Evolutionary conservation across 2,888 invertebrate genomes (phyloP).

Genomic region (Carterocephalus palaemon): DNA sequence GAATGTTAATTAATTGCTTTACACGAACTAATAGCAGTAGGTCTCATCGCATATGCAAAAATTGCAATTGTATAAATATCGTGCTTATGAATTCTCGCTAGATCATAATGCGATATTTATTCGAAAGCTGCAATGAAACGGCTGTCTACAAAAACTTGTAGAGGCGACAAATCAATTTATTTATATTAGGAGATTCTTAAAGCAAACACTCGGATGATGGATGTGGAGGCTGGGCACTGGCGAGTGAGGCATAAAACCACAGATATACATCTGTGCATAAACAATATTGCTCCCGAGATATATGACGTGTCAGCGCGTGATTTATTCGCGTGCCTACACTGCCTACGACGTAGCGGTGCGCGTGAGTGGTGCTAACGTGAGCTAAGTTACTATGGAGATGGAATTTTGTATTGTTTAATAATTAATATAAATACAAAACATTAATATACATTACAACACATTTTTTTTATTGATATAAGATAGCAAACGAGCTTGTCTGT

Average conservation of each 20-base stretch:
- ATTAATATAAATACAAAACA: no score
- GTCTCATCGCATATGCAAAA: no score
- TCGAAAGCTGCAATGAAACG: no score
- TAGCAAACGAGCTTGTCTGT: no score
- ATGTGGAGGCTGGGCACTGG: conserved; percentile 38
- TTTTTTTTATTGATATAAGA: no score
- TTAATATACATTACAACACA: no score
- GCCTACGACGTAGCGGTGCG: conserved; percentile 27
- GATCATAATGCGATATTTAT: no score
- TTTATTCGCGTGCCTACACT: conserved; percentile 52
- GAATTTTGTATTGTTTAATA: conserved; percentile 16
- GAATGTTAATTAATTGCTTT: no score
- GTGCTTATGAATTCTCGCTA: no score
- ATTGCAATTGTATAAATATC: no score
- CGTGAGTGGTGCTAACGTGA: conserved; percentile 29
- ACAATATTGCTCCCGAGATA: conserved; percentile 60
- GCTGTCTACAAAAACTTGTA: not conserved
- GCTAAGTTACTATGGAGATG: conserved; percentile 35
- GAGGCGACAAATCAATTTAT: conserved; percentile 6
- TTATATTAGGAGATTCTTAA: conserved; percentile 37
- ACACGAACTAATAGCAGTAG: no score
- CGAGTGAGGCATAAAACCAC: conserved; percentile 28
- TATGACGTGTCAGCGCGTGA: conserved; percentile 65
- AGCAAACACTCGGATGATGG: conserved; percentile 42
- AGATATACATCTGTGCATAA: no score